phyloP scores from a whole-genome alignment of 2,888 invertebrate genomes.

The Orchesellides sinensis region DNA sequence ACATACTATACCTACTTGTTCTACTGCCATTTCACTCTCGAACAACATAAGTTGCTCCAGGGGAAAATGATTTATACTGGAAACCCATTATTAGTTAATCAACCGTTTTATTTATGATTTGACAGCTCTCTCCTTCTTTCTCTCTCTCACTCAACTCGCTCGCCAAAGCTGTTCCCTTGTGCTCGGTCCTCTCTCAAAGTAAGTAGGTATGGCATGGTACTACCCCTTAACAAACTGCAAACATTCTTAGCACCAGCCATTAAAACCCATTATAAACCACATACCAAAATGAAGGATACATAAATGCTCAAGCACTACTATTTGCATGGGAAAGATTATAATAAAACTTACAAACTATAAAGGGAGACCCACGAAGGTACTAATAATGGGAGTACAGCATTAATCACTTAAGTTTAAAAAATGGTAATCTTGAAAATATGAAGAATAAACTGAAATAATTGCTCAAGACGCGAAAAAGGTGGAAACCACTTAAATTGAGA shows the following conservation, averaged over 20 bases:
- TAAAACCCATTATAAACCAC: conserved; percentile 43
- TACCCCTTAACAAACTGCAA: conserved; percentile 60
- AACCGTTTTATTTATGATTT: conserved; percentile 64
- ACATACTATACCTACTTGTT: conserved; percentile 7
- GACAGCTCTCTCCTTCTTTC: conserved; percentile 59
- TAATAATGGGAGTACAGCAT: conserved; percentile 51
- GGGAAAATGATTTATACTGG: conserved; percentile 62
- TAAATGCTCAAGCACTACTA: conserved; percentile 35
- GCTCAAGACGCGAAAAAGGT: conserved; percentile 37
- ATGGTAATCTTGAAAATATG: conserved; percentile 4
- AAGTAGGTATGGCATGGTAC: neutral
- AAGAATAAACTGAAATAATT: conserved; percentile 18
- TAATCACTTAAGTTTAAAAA: conserved; percentile 55
- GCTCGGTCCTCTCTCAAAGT: neutral
- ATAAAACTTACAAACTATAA: conserved; percentile 20
- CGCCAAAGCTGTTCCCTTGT: neutral
- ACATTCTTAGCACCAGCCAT: conserved; percentile 27
- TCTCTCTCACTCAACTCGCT: neutral
- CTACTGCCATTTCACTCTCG: neutral
- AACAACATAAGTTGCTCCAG: conserved; percentile 45
- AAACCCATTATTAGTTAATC: conserved; percentile 66
- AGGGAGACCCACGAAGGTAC: conserved; percentile 35
- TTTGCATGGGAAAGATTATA: conserved; percentile 43
- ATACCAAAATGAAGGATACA: conserved; percentile 53
- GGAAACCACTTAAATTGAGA: conserved; percentile 45